Percentiles rank a stretch among this genome's conserved stretches.
These are phyloP conservation scores for Rhagoletis zephyria DNA, from an alignment of 1,140 invertebrate genomes.

Conservation along the genomic window DNA sequence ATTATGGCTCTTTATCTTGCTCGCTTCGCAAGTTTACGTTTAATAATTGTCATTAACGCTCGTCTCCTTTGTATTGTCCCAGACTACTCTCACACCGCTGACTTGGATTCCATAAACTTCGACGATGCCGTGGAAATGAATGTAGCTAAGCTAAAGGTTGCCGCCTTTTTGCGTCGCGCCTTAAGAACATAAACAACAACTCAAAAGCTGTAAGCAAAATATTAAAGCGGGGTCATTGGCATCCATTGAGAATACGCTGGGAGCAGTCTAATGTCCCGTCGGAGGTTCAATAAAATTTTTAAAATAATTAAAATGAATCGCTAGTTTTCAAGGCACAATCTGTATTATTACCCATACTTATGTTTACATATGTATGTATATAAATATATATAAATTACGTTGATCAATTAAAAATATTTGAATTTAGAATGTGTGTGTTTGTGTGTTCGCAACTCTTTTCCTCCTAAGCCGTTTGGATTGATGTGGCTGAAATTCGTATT, in stretches of 20 bases:
- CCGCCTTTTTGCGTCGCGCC: slow-evolving; percentile 62
- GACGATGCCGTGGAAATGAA: slow-evolving; percentile 66
- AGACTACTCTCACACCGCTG: slow-evolving; percentile 67
- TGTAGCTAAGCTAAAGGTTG: slow-evolving; percentile 68
- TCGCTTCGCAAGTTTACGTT: slow-evolving; percentile 10
- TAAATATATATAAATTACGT: too few relatives aligned
- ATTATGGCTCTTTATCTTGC: not conserved
- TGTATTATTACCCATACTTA: not conserved
- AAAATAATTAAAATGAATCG: not conserved
- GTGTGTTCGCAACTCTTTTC: too few relatives aligned
- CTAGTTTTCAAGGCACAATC: not conserved
- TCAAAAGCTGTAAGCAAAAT: not conserved
- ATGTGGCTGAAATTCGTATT: too few relatives aligned
- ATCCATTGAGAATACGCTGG: not conserved
- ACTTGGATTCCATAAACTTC: slow-evolving; percentile 64
- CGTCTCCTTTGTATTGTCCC: not conserved
- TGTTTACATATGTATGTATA: too few relatives aligned
- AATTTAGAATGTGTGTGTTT: too few relatives aligned
- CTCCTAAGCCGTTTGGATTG: too few relatives aligned
- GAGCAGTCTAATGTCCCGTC: not conserved
- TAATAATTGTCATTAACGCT: not conserved
- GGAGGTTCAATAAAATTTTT: not conserved
- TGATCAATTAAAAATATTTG: too few relatives aligned
- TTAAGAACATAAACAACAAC: not conserved
- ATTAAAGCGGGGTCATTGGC: not conserved